phyloP scores from a whole-genome alignment of 2,888 invertebrate genomes.

The Octodonta nipae region DNA sequence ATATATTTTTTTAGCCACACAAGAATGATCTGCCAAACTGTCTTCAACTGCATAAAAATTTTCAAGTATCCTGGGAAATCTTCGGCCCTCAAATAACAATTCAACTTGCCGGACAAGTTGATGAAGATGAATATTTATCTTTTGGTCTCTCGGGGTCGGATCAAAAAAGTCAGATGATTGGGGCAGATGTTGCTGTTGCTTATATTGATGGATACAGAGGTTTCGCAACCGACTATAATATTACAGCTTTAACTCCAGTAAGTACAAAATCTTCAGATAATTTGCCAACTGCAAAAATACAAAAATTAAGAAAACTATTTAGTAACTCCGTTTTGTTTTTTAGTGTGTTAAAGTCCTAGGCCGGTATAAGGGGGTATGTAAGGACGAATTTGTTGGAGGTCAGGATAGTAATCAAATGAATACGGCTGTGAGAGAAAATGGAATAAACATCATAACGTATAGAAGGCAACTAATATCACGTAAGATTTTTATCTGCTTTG shows the following conservation, averaged over 20 bases:
- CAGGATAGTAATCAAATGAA: conserved; percentile 70
- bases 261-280: conserved; percentile 20
- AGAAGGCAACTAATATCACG: conserved; percentile 61
- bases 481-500: conserved; percentile 32
- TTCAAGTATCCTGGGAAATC: conserved; percentile 79
- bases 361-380: conserved; percentile 74
- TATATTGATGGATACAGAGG: conserved; percentile 61
- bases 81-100: conserved; percentile 79
- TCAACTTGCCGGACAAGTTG: conserved; percentile 65
- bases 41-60: conserved; percentile 68
- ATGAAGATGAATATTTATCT: conserved; percentile 69
- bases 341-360: conserved; percentile 78
- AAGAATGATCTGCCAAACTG: conserved; percentile 67
- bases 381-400: conserved; percentile 69
- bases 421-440: conserved; percentile 56
- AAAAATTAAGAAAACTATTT: too few species aligned
- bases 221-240: conserved; percentile 68
- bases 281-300: too few species aligned
- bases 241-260: conserved; percentile 69
- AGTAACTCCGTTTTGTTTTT: conserved; percentile 3
- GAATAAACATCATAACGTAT: conserved; percentile 67
- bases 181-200: conserved; percentile 70
- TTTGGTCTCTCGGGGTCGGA: conserved; percentile 75
- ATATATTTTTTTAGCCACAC: conserved; percentile 34
- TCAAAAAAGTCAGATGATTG: conserved; percentile 62